These are phyloP conservation scores for Podiceps cristatus DNA, from an alignment of 2,113 vertebrate species.

Conservation along the genomic window DNA sequence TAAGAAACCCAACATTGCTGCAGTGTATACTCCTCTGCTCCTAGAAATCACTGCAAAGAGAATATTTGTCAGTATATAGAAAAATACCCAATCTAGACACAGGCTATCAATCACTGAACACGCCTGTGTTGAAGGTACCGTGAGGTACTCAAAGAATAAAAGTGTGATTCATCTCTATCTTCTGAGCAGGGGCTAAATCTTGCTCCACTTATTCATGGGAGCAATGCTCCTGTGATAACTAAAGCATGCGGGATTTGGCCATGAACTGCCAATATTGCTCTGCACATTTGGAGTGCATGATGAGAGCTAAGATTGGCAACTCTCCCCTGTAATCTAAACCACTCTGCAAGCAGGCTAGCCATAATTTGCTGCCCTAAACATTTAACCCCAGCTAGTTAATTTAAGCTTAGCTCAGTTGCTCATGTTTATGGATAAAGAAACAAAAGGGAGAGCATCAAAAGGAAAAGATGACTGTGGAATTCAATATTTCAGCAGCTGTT, in stretches of 20 bases:
- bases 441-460: constrained; percentile 79
- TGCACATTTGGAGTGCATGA: constrained; percentile 55
- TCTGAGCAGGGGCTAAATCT: constrained; percentile 36
- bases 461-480: constrained; percentile 76
- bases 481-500: constrained; percentile 75
- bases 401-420: constrained; percentile 74
- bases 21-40: constrained; percentile 16
- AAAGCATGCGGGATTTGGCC: constrained; percentile 46
- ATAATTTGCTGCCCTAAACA: constrained; percentile 67
- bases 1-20: background rate
- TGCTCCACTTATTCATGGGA: constrained; percentile 35
- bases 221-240: constrained; percentile 3
- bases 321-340: constrained; percentile 65
- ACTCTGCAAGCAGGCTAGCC: constrained; percentile 46
- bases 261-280: constrained; percentile 42
- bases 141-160: constrained; percentile 63
- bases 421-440: constrained; percentile 80
- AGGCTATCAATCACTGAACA: constrained; percentile 65
- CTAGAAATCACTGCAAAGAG: constrained; percentile 1
- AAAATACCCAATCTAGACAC: constrained; percentile 69
- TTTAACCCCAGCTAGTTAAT: constrained; percentile 75
- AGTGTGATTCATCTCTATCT: constrained; percentile 69
- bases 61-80: constrained; percentile 65
- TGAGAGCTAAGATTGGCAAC: constrained; percentile 64
- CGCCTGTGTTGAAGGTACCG: constrained; percentile 34